phyloP scores from a whole-genome alignment of 2,888 invertebrate genomes.

The Chaetogeoica ovagalla region DNA sequence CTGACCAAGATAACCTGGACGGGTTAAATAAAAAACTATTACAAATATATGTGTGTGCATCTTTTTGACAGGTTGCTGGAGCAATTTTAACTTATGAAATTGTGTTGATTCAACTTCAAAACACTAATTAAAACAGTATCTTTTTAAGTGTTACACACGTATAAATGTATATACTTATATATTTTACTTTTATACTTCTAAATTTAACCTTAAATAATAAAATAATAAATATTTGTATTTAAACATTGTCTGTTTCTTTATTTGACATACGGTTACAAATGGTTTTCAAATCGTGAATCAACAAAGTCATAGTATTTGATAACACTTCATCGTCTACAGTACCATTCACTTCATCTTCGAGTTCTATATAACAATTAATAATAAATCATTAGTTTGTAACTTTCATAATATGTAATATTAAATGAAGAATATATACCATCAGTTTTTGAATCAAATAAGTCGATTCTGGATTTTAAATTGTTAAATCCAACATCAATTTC shows the following conservation, averaged over 20 bases:
- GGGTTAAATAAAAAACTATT: background rate
- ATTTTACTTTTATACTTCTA: slow-evolving; percentile 11
- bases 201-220: background rate
- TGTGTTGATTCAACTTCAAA: slow-evolving; percentile 56
- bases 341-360: slow-evolving; percentile 44
- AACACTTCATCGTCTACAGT: slow-evolving; percentile 30
- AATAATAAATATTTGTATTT: background rate
- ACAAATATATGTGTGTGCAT: background rate
- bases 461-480: slow-evolving; percentile 71
- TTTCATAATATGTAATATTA: background rate
- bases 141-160: background rate
- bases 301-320: slow-evolving; percentile 67
- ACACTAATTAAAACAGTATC: slow-evolving; percentile 39
- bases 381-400: background rate
- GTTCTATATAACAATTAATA: slow-evolving; percentile 3
- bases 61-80: slow-evolving; percentile 55
- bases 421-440: slow-evolving; percentile 61
- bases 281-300: slow-evolving; percentile 72
- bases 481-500: slow-evolving; percentile 77
- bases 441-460: slow-evolving; percentile 75
- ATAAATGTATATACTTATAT: background rate
- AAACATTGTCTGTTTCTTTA: slow-evolving; percentile 17
- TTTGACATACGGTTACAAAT: slow-evolving; percentile 61
- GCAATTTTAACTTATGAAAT: slow-evolving; percentile 57
- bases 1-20: too few relatives aligned